Evolutionary conservation across 1,140 invertebrate species (phyloP).

Genomic region (Bombus cullumanus): DNA sequence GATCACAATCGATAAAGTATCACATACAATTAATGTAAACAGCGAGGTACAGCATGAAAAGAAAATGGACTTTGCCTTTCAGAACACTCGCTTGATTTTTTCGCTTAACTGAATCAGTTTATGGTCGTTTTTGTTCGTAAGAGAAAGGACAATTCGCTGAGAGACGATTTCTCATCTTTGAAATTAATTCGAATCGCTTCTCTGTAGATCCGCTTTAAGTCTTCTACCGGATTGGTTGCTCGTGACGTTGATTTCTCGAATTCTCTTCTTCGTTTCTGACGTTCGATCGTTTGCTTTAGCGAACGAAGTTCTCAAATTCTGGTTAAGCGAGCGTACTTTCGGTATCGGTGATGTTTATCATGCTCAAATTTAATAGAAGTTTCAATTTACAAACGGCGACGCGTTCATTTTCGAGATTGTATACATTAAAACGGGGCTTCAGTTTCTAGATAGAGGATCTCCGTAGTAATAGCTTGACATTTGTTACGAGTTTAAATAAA

Average conservation of each 20-base stretch:
- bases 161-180: not conserved
- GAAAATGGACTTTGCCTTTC: not conserved
- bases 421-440: constrained; percentile 32
- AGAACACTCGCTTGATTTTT: not conserved
- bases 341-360: not conserved
- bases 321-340: not conserved
- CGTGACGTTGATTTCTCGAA: not conserved
- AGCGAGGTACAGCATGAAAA: constrained; percentile 26
- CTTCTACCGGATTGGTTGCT: not conserved
- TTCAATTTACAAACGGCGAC: not conserved
- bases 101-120: not conserved
- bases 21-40: constrained; percentile 1
- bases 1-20: constrained; percentile 7
- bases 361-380: constrained; percentile 38
- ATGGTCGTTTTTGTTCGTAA: not conserved
- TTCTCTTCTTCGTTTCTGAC: not conserved
- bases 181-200: not conserved
- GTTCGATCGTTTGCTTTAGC: not conserved
- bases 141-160: not conserved
- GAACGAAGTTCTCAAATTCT: constrained; percentile 7
- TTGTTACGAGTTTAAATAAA: constrained; percentile 69
- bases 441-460: constrained; percentile 48
- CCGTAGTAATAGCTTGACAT: constrained; percentile 46
- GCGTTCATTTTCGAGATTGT: constrained; percentile 29
- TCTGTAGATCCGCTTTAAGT: not conserved